Percentiles rank a stretch among this genome's conserved stretches.
phyloP scores from a whole-genome alignment of 1,140 invertebrate species.

The Brachionus plicatilis region DNA sequence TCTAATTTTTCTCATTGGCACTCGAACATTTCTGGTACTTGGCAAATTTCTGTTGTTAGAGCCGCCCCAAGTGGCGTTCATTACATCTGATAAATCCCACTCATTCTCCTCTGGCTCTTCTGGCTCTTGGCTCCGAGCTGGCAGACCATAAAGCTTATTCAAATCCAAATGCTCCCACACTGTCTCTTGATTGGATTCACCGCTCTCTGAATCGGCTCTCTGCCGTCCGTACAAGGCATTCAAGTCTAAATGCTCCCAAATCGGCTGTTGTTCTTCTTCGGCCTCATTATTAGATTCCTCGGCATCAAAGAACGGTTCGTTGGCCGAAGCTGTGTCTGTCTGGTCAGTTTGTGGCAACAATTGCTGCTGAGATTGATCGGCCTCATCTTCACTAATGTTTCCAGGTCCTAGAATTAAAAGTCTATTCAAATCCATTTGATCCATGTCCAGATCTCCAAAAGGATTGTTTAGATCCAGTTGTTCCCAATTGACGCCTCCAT shows the following conservation, averaged over 20 bases:
- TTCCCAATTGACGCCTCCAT: not conserved
- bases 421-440: not conserved
- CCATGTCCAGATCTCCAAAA: not conserved
- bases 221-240: not conserved
- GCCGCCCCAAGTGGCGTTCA: not conserved
- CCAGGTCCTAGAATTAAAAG: not conserved
- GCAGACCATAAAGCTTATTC: not conserved
- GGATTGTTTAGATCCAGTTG: not conserved
- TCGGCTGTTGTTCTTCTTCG: not conserved
- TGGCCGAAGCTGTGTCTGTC: not conserved
- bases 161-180: not conserved
- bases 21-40: not conserved
- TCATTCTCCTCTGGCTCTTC: not conserved
- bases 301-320: not conserved
- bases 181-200: not conserved
- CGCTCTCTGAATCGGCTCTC: not conserved
- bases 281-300: not conserved
- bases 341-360: not conserved
- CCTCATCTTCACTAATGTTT: not conserved
- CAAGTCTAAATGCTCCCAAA: not conserved
- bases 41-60: not conserved
- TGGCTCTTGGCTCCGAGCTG: not conserved
- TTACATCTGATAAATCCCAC: not conserved
- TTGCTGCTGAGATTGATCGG: not conserved
- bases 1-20: not conserved